Conservation (phyloP, 2,888 invertebrate species). For the Scaptomyza tumidula region DNA sequence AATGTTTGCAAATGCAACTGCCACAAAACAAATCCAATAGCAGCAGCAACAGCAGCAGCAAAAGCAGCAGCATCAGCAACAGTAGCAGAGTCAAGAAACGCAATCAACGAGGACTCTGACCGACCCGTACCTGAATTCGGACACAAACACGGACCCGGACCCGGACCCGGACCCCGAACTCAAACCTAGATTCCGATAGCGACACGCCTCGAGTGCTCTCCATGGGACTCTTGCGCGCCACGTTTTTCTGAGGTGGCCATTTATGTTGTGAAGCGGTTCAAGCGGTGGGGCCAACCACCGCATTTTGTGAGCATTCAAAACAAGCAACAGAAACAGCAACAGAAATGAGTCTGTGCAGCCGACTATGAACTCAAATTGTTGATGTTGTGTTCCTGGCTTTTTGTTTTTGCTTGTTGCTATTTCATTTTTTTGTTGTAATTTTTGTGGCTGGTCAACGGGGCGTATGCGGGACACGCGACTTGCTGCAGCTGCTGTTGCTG, state of each 20-base stretch:
- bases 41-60: too few relatives aligned
- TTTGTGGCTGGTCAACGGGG: constrained; percentile 34
- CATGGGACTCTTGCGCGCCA: constrained; percentile 38
- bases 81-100: constrained; percentile 22
- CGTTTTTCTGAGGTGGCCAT: constrained; percentile 47
- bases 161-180: not conserved
- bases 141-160: not conserved
- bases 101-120: constrained; percentile 11
- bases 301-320: constrained; percentile 33
- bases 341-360: constrained; percentile 49
- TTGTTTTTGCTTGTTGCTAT: not conserved
- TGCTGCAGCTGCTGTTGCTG: constrained; percentile 19
- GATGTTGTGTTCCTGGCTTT: constrained; percentile 2
- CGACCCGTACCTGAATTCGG: not conserved
- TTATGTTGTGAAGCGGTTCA: constrained; percentile 30
- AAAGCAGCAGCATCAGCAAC: not conserved
- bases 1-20: constrained; percentile 44
- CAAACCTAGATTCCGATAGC: constrained; percentile 2
- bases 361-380: constrained; percentile 39
- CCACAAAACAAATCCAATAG: constrained; percentile 7
- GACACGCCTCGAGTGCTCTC: constrained; percentile 69
- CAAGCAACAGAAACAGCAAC: constrained; percentile 21
- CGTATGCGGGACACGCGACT: constrained; percentile 48
- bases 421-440: not conserved
- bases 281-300: constrained; percentile 5